A percentile compares a stretch with the other conserved stretches of the same genome.
phyloP scores from a whole-genome alignment of 2,113 vertebrate genomes.

The Halcyon senegalensis region DNA sequence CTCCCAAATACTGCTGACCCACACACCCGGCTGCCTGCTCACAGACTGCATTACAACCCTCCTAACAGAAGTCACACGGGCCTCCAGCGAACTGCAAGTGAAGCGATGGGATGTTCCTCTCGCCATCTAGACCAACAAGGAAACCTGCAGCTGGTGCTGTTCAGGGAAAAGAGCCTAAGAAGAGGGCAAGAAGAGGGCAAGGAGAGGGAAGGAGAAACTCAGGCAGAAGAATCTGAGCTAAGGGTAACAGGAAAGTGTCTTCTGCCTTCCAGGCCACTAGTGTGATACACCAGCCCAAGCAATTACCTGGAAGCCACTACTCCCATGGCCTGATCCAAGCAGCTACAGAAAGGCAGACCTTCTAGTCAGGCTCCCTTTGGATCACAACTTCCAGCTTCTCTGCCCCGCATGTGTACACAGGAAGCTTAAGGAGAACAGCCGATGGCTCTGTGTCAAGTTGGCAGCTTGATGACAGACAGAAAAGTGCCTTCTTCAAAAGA shows the following conservation, averaged over 20 bases:
- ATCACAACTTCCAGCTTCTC: neutral
- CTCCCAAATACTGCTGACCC: slow-evolving; percentile 7
- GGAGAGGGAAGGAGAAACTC: neutral
- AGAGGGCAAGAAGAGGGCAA: too few species aligned
- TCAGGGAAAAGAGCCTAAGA: neutral
- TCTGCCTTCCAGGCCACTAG: neutral
- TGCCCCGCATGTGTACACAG: neutral
- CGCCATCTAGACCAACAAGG: neutral
- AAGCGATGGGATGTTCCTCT: neutral
- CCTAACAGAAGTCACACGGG: neutral
- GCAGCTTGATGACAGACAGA: slow-evolving; percentile 67
- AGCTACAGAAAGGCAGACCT: neutral
- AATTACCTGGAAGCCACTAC: neutral
- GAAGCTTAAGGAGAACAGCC: slow-evolving; percentile 48
- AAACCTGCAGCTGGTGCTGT: neutral
- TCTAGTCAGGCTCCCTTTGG: neutral
- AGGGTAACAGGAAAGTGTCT: neutral
- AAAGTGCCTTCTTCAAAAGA: slow-evolving; percentile 71
- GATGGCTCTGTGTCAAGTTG: slow-evolving; percentile 50
- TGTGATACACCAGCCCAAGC: neutral
- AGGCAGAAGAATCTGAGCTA: neutral
- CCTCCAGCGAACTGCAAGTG: fast-evolving
- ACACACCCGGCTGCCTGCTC: neutral
- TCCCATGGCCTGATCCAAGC: neutral
- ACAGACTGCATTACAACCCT: neutral